Conservation (phyloP, 2,113 vertebrate genomes). For the Tenebrosternarchus preto region DNA sequence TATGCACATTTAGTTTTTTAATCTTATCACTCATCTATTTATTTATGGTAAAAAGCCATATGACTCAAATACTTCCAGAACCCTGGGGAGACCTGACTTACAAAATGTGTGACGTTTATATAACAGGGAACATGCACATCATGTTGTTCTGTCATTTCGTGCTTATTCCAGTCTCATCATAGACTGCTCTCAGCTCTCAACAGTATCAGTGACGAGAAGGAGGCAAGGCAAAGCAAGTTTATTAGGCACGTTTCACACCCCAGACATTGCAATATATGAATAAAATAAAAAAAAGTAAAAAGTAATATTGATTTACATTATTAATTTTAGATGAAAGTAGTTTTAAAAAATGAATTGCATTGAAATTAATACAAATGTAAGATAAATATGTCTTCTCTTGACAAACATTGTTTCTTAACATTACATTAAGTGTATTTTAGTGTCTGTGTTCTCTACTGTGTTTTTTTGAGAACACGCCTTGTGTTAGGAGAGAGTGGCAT, state of each 20-base stretch:
- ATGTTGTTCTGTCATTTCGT: not conserved
- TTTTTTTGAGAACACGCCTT: not conserved
- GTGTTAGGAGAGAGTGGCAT: not conserved
- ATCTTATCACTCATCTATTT: conserved; percentile 5
- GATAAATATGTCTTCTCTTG: too few species aligned
- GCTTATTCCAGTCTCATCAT: not conserved
- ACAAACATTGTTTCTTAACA: too few species aligned
- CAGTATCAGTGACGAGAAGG: not conserved
- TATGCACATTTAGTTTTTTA: not conserved
- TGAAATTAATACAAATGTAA: too few species aligned
- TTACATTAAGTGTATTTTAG: too few species aligned
- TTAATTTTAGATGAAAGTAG: too few species aligned
- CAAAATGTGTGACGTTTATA: not conserved
- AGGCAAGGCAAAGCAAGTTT: not conserved
- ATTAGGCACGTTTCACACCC: too few species aligned
- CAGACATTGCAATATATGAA: too few species aligned
- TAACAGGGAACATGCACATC: not conserved
- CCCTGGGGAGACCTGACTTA: not conserved
- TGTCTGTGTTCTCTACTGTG: too few species aligned
- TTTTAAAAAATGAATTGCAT: too few species aligned
- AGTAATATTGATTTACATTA: too few species aligned
- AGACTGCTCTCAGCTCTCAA: not conserved
- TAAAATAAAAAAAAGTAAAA: too few species aligned
- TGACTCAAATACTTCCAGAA: not conserved
- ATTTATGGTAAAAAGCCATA: conserved; percentile 10